Evolutionary conservation across 2,113 vertebrate genomes (phyloP).

Genomic region (Spizaetus ornatus): DNA sequence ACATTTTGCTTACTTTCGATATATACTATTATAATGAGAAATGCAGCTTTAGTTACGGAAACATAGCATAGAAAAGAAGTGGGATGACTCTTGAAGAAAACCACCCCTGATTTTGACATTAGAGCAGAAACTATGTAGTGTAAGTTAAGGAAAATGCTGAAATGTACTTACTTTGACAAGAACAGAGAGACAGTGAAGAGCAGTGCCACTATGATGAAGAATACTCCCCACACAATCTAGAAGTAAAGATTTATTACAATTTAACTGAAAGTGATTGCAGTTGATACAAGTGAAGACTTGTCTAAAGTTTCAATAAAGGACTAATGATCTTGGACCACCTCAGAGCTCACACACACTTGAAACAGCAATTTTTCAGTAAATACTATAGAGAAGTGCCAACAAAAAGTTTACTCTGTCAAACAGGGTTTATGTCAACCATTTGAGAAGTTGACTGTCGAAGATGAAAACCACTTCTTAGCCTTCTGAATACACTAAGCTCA

Average conservation of each 20-base stretch:
- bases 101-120: not conserved
- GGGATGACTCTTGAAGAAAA: not conserved
- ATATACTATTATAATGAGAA: not conserved
- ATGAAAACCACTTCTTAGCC: not conserved
- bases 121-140: not conserved
- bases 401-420: not conserved
- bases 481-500: not conserved
- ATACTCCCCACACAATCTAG: constrained; percentile 89
- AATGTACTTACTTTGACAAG: constrained; percentile 92
- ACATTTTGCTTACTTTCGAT: not conserved
- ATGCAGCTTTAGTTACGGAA: not conserved
- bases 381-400: not conserved
- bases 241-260: constrained; percentile 40
- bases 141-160: not conserved
- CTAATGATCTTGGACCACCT: not conserved
- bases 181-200: constrained; percentile 91
- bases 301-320: not conserved
- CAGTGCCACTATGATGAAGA: constrained; percentile 92
- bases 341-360: not conserved
- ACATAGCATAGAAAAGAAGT: not conserved
- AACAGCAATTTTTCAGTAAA: not conserved
- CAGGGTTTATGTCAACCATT: not conserved
- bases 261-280: not conserved
- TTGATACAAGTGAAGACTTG: not conserved
- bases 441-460: not conserved